phyloP scores from a whole-genome alignment of 2,888 invertebrate species.

The Orthosia incerta region DNA sequence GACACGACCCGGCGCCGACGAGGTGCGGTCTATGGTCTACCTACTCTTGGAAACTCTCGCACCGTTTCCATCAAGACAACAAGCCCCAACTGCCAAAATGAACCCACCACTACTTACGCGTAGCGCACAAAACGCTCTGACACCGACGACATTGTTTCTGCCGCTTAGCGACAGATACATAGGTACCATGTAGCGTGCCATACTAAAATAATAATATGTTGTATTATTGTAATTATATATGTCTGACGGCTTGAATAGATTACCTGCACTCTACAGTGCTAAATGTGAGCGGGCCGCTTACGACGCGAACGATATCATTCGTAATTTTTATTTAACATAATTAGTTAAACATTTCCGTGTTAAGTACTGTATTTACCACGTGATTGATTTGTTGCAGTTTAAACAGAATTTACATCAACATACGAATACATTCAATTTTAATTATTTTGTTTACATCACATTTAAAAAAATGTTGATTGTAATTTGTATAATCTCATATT shows the following conservation, averaged over 20 bases:
- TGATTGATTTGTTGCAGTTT: conserved; percentile 52
- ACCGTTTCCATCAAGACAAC: conserved; percentile 68
- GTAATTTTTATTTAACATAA: conserved; percentile 55
- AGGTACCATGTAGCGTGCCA: conserved; percentile 38
- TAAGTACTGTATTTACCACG: conserved; percentile 14
- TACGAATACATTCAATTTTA: conserved; percentile 19
- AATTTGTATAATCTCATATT: conserved; percentile 28
- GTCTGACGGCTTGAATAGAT: conserved; percentile 37
- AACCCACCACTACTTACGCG: conserved; percentile 48
- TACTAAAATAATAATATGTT: conserved; percentile 49
- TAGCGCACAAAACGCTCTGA: conserved; percentile 56
- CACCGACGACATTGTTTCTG: conserved; percentile 36
- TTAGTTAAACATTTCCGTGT: conserved; percentile 53
- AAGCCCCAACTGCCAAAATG: conserved; percentile 61
- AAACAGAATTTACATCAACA: conserved; percentile 40
- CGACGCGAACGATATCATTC: conserved; percentile 43
- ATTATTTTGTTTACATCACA: conserved; percentile 42
- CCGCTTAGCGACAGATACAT: conserved; percentile 48
- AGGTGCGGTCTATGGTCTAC: conserved; percentile 79
- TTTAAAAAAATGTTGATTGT: conserved; percentile 31
- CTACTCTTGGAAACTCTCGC: conserved; percentile 73
- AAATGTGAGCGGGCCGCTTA: conserved; percentile 24
- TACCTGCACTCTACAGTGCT: conserved; percentile 52
- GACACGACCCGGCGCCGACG: conserved; percentile 78
- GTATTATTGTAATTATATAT: conserved; percentile 44